These are phyloP conservation scores for Eudorcas thomsonii DNA, from an alignment of 2,113 vertebrate genomes.

Conservation along the genomic window DNA sequence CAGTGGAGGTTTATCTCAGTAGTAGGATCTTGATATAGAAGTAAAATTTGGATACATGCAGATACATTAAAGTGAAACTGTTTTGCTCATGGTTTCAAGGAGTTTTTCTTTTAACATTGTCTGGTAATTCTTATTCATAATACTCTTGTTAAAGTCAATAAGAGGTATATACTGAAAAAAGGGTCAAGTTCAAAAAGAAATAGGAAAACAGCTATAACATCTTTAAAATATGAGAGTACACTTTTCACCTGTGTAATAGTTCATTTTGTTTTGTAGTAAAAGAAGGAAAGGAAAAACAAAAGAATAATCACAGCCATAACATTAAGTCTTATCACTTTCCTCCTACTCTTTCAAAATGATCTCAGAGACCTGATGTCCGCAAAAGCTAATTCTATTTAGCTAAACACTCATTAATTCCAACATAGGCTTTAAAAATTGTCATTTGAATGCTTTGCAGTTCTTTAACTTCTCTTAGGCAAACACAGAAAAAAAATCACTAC, in stretches of 20 bases:
- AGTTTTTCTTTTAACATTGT: neutral
- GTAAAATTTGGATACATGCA: neutral
- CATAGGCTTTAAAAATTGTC: neutral
- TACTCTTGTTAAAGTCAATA: neutral
- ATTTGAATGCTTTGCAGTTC: constrained; percentile 15
- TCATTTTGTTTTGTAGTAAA: constrained; percentile 30
- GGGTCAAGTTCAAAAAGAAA: neutral
- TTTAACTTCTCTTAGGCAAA: constrained; percentile 37
- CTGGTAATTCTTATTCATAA: neutral
- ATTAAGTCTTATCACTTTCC: neutral
- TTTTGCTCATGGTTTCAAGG: neutral
- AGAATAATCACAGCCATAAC: neutral
- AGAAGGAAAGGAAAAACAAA: neutral
- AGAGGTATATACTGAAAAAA: neutral
- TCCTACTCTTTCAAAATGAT: constrained; percentile 11
- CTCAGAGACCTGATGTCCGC: neutral
- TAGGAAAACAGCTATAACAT: neutral
- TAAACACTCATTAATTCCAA: constrained; percentile 24
- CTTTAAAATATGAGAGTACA: neutral
- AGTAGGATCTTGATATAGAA: neutral
- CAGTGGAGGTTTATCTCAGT: neutral
- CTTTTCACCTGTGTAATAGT: neutral
- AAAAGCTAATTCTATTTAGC: constrained; percentile 31
- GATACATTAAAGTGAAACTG: neutral
- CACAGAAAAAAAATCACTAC: constrained; percentile 1